Percentiles rank a stretch among this genome's conserved stretches.
These are phyloP conservation scores for Jacana jacana DNA, from an alignment of 2,113 vertebrate genomes.

Conservation along the genomic window DNA sequence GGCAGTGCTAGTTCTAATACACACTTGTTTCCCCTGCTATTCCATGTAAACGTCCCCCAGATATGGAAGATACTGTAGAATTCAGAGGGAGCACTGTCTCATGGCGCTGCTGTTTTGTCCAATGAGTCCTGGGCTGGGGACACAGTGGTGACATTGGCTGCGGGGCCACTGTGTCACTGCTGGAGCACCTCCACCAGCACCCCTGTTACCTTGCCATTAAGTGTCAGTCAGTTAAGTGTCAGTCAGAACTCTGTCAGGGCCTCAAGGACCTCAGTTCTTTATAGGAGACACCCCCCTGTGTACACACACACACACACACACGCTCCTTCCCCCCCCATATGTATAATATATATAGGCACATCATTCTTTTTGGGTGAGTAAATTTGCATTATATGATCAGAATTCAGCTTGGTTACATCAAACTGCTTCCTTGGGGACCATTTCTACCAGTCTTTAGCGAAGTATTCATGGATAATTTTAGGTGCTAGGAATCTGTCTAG, in stretches of 20 bases:
- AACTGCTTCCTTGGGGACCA: background rate
- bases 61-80: background rate
- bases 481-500: background rate
- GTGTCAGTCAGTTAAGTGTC: background rate
- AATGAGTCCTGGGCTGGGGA: background rate
- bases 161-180: rapidly evolving
- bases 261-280: background rate
- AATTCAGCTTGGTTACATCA: background rate
- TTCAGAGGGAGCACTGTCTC: rapidly evolving
- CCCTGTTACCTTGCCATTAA: rapidly evolving
- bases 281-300: too few species aligned
- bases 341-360: rapidly evolving
- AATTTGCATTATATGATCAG: background rate
- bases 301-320: too few species aligned
- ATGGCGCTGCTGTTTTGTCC: background rate
- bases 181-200: too few species aligned
- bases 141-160: rapidly evolving
- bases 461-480: background rate
- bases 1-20: background rate
- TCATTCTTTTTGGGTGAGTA: background rate
- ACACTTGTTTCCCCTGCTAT: rapidly evolving
- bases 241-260: background rate
- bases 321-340: too few species aligned
- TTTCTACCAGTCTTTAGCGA: background rate
- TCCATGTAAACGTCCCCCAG: background rate